These are phyloP conservation scores for Piaya cayana DNA, from an alignment of 2,113 vertebrate species.

Conservation along the genomic window DNA sequence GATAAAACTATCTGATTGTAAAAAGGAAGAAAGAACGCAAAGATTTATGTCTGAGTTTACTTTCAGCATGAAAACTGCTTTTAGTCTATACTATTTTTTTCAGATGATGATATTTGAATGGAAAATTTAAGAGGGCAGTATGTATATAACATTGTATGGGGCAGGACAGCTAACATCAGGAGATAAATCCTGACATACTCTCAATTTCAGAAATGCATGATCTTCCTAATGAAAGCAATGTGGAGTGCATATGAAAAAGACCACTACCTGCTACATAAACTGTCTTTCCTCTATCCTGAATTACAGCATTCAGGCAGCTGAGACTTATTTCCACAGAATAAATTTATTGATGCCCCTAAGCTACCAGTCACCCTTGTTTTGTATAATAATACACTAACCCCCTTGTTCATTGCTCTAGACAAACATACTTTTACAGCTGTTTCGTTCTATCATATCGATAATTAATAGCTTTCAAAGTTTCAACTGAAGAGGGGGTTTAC, in stretches of 20 bases:
- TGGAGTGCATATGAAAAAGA: background rate
- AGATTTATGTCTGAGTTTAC: background rate
- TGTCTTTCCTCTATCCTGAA: conserved; percentile 11
- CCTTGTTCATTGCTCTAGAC: conserved; percentile 27
- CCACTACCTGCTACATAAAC: conserved; percentile 20
- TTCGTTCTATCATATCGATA: background rate
- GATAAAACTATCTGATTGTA: background rate
- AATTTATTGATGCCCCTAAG: background rate
- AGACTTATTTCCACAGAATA: conserved; percentile 22
- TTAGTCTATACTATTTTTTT: background rate
- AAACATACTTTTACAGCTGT: conserved; percentile 28
- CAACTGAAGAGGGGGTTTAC: background rate
- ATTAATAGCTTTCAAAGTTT: conserved; percentile 47
- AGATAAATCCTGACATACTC: background rate
- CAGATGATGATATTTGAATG: background rate
- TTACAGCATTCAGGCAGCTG: background rate
- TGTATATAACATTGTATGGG: fast-evolving
- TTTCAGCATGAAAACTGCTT: background rate
- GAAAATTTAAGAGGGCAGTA: background rate
- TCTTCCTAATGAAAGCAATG: conserved; percentile 33
- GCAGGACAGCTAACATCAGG: conserved; percentile 12
- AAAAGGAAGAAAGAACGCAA: background rate
- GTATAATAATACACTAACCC: conserved; percentile 21
- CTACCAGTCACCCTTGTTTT: background rate
- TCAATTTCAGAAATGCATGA: conserved; percentile 1